phyloP scores from a whole-genome alignment of 2,113 vertebrate species.

The Gobius niger region DNA sequence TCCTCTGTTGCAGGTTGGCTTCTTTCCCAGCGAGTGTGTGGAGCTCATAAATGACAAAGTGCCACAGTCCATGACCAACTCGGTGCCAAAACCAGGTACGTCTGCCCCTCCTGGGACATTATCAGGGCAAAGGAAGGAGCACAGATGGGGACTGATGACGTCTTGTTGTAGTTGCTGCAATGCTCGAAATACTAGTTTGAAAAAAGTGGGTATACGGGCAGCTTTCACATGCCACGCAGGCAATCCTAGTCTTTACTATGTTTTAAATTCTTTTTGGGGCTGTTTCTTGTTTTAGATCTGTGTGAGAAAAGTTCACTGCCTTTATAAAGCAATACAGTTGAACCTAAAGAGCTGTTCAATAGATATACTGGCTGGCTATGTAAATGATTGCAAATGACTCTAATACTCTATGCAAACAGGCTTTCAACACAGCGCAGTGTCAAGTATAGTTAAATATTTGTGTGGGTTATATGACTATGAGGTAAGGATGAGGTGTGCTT shows the following conservation, averaged over 20 bases:
- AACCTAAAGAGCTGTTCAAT: constrained; percentile 17
- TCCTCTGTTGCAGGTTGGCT: constrained; percentile 84
- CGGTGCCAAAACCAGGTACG: constrained; percentile 95
- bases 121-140: constrained; percentile 13
- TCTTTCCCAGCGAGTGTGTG: constrained; percentile 97
- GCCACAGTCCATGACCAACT: constrained; percentile 95
- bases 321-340: too few relatives aligned
- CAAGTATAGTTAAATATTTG: constrained; percentile 10
- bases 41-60: constrained; percentile 98
- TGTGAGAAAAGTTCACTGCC: too few relatives aligned
- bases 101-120: constrained; percentile 9
- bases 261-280: neutral
- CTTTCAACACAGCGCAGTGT: constrained; percentile 16
- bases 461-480: constrained; percentile 8
- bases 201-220: neutral
- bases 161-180: constrained; percentile 1
- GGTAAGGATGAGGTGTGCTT: neutral
- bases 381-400: constrained; percentile 41
- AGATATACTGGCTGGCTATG: constrained; percentile 29
- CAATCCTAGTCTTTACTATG: too few relatives aligned
- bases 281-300: neutral
- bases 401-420: constrained; percentile 33
- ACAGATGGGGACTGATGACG: constrained; percentile 13
- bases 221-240: too few relatives aligned
- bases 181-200: constrained; percentile 8